A percentile compares a stretch with the other conserved stretches of the same genome.
These are phyloP conservation scores for Ataeniobius toweri DNA, from an alignment of 2,797 vertebrate species.

Conservation along the genomic window DNA sequence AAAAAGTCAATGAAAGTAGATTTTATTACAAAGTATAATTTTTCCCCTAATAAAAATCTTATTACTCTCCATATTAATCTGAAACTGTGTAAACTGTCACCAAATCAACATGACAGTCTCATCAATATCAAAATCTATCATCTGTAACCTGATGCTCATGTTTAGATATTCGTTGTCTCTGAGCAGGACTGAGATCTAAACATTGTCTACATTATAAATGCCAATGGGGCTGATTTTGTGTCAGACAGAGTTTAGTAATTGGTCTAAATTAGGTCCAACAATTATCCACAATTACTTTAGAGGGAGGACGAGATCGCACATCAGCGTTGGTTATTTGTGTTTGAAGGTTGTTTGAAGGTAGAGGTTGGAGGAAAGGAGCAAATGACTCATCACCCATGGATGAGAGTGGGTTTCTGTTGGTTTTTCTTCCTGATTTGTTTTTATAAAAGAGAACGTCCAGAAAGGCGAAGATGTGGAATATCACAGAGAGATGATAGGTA, in stretches of 20 bases:
- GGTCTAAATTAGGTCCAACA: conserved; percentile 83
- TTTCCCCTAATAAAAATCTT: background rate
- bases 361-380: conserved; percentile 30
- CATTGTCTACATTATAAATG: conserved; percentile 58
- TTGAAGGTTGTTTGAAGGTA: conserved; percentile 34
- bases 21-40: background rate
- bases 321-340: conserved; percentile 80
- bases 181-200: conserved; percentile 41
- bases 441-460: conserved; percentile 23
- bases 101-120: background rate
- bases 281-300: conserved; percentile 87
- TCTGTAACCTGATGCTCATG: background rate
- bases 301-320: conserved; percentile 76
- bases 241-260: conserved; percentile 61
- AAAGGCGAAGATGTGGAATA: conserved; percentile 14
- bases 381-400: conserved; percentile 55
- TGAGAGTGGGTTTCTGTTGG: conserved; percentile 5
- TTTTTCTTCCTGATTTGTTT: conserved; percentile 20
- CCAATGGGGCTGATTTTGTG: conserved; percentile 78
- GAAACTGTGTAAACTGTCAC: background rate
- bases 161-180: conserved; percentile 16
- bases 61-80: background rate
- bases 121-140: background rate
- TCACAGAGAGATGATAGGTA: conserved; percentile 1
- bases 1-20: background rate